Percentiles rank a stretch among this genome's conserved stretches.
phyloP scores from a whole-genome alignment of 1,140 invertebrate species.

The Bombus superbus region DNA sequence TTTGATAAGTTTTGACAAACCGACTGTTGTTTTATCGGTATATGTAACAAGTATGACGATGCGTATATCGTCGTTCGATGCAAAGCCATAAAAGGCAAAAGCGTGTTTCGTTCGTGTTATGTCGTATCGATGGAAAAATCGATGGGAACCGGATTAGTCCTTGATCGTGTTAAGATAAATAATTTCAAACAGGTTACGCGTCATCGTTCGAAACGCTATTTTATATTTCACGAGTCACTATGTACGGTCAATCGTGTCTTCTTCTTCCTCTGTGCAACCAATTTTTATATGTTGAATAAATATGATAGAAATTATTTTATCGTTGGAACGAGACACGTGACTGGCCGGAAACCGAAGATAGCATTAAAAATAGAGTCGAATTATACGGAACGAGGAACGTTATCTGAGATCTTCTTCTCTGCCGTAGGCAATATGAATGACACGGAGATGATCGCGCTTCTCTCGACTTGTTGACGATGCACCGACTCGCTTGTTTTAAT shows the following conservation, averaged over 20 bases:
- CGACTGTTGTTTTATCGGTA: background rate
- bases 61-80: too few relatives aligned
- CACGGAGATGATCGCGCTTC: background rate
- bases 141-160: too few relatives aligned
- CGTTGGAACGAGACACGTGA: background rate
- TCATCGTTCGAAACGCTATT: too few relatives aligned
- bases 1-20: background rate
- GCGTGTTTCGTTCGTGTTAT: too few relatives aligned
- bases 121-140: too few relatives aligned
- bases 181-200: too few relatives aligned
- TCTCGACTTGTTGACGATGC: slow-evolving; percentile 14
- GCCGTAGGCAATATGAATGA: slow-evolving; percentile 33
- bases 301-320: background rate
- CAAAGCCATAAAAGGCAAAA: too few relatives aligned
- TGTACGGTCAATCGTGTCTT: accelerated
- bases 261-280: background rate
- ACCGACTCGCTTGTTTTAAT: slow-evolving; percentile 35
- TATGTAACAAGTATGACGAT: too few relatives aligned
- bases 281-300: background rate
- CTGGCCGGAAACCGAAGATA: slow-evolving; percentile 49
- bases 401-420: background rate
- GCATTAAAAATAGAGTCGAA: slow-evolving; percentile 32
- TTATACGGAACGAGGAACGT: slow-evolving; percentile 29
- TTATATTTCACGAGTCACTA: too few relatives aligned
- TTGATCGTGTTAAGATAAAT: too few relatives aligned